Evolutionary conservation across 64 coral and sea anemone genomes (phyloP).

Genomic region (Exaiptasia diaphana): DNA sequence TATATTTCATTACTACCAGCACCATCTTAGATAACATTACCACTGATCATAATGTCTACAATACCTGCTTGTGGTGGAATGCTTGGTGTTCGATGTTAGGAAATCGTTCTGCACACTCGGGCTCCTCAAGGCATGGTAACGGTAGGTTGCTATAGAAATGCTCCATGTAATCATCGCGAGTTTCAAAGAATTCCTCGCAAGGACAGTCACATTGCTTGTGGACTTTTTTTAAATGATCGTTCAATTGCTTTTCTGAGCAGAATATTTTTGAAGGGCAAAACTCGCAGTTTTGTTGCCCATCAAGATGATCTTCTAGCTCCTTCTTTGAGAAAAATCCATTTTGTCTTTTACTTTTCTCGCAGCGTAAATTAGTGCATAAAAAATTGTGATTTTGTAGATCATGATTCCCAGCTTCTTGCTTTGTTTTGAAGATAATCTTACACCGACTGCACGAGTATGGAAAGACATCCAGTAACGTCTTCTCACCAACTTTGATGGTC

Average conservation of each 20-base stretch:
- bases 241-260: conserved; percentile 58
- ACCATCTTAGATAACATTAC: too few relatives aligned
- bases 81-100: conserved; percentile 76
- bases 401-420: conserved; percentile 53
- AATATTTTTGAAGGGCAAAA: conserved; percentile 72
- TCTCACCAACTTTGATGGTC: conserved; percentile 63
- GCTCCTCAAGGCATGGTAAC: conserved; percentile 79
- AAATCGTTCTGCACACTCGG: conserved; percentile 70
- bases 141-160: conserved; percentile 82
- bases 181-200: conserved; percentile 67
- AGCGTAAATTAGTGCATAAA: conserved; percentile 63
- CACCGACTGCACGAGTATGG: conserved; percentile 65
- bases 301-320: conserved; percentile 61
- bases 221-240: conserved; percentile 61
- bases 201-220: conserved; percentile 72
- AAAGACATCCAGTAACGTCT: conserved; percentile 75
- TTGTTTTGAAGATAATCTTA: conserved; percentile 82
- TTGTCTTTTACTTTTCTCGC: conserved; percentile 81
- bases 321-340: conserved; percentile 78
- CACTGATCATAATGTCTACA: too few relatives aligned
- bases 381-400: conserved; percentile 74
- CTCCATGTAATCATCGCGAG: conserved; percentile 62
- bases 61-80: conserved; percentile 32
- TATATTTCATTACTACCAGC: too few relatives aligned
- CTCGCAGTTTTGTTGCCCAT: conserved; percentile 41